These are phyloP conservation scores for Microplitis deprimator DNA, from an alignment of 2,888 invertebrate genomes.

Conservation along the genomic window DNA sequence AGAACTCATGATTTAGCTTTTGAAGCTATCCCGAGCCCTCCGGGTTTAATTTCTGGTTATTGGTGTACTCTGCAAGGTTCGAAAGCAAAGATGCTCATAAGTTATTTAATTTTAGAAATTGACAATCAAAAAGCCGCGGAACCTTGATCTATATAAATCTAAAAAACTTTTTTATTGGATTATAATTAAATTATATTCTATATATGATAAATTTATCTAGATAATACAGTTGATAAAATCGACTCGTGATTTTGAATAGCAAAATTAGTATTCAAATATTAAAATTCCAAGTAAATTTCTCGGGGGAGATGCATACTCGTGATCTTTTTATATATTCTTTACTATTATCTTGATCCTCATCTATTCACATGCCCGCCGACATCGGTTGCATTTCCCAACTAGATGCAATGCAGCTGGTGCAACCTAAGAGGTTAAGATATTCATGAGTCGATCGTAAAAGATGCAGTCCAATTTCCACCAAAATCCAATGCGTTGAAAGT, in stretches of 20 bases:
- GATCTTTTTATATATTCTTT: neutral
- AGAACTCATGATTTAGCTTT: too few relatives aligned
- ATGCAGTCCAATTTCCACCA: slow-evolving; percentile 56
- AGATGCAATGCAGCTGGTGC: slow-evolving; percentile 42
- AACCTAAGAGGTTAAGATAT: slow-evolving; percentile 50
- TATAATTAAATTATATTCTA: too few relatives aligned
- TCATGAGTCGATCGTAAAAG: slow-evolving; percentile 58
- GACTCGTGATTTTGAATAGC: slow-evolving; percentile 10
- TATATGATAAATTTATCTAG: neutral
- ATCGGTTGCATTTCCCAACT: slow-evolving; percentile 19
- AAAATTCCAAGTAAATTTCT: slow-evolving; percentile 10
- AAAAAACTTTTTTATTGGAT: neutral
- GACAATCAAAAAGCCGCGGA: too few relatives aligned
- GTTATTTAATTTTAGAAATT: too few relatives aligned
- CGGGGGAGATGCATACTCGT: neutral
- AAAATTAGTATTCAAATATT: neutral
- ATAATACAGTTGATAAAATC: neutral
- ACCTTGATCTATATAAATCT: neutral
- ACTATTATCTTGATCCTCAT: slow-evolving; percentile 3
- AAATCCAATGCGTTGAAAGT: slow-evolving; percentile 42
- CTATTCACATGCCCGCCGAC: slow-evolving; percentile 10
- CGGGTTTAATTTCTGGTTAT: too few relatives aligned
- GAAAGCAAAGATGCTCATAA: too few relatives aligned
- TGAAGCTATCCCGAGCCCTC: too few relatives aligned
- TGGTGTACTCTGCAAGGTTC: too few relatives aligned